Evolutionary conservation across 2,888 invertebrate species (phyloP).

Genomic region (Meteorus colon): DNA sequence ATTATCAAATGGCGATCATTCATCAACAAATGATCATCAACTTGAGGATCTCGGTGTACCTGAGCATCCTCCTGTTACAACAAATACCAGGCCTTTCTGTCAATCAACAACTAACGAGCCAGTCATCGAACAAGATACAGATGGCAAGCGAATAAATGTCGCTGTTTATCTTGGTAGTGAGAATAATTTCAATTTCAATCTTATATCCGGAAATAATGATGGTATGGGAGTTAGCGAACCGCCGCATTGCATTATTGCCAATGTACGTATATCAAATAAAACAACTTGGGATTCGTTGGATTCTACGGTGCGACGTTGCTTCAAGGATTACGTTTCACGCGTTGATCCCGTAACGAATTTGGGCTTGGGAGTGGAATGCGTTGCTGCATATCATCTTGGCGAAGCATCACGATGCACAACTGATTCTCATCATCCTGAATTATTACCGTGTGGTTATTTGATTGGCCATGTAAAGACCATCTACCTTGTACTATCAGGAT

Average conservation of each 20-base stretch:
- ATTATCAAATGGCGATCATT: conserved; percentile 65
- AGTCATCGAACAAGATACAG: conserved; percentile 77
- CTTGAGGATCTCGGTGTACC: conserved; percentile 65
- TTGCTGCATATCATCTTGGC: conserved; percentile 94
- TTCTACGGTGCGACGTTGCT: conserved; percentile 90
- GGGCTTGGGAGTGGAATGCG: conserved; percentile 83
- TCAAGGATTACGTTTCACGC: conserved; percentile 94
- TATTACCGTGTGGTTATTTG: conserved; percentile 94
- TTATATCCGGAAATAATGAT: conserved; percentile 71
- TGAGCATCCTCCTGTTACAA: conserved; percentile 61
- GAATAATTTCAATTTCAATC: conserved; percentile 77
- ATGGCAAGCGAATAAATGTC: conserved; percentile 91
- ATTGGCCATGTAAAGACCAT: conserved; percentile 90
- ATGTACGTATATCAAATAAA: conserved; percentile 91
- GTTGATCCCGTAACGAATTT: conserved; percentile 89
- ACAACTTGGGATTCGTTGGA: conserved; percentile 97
- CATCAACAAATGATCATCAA: conserved; percentile 58
- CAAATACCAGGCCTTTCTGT: conserved; percentile 47
- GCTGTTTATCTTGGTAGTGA: conserved; percentile 88
- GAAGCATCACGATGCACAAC: conserved; percentile 87
- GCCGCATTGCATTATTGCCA: conserved; percentile 83
- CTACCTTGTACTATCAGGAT: conserved; percentile 92
- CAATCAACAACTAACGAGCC: conserved; percentile 59
- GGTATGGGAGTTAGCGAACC: conserved; percentile 70
- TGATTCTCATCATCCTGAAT: conserved; percentile 88